phyloP scores from a whole-genome alignment of 2,113 vertebrate species.

The Grus americana region DNA sequence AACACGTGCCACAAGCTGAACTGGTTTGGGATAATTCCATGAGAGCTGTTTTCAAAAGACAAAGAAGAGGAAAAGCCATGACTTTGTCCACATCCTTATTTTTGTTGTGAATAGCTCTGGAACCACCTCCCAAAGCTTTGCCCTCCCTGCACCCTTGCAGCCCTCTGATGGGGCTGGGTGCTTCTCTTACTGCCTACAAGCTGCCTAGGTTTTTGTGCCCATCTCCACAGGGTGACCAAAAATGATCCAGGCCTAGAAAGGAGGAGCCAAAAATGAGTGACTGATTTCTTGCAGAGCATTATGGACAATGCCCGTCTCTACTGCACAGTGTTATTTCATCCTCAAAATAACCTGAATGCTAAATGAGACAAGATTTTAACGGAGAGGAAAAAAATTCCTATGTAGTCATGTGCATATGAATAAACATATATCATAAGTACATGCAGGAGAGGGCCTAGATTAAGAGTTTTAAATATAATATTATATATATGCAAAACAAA shows the following conservation, averaged over 20 bases:
- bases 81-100: neutral
- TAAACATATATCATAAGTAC: neutral
- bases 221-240: neutral
- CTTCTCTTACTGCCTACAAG: neutral
- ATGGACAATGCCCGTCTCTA: neutral
- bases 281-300: neutral
- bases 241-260: neutral
- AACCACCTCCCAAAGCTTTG: neutral
- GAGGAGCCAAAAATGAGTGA: neutral
- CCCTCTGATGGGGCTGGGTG: neutral
- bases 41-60: neutral
- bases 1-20: neutral
- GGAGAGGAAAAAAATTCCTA: neutral
- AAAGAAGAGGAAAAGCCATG: neutral
- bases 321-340: neutral
- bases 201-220: neutral
- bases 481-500: neutral
- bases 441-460: neutral
- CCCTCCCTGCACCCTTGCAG: neutral
- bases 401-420: neutral
- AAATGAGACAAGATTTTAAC: neutral
- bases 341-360: neutral
- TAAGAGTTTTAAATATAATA: neutral
- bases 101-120: neutral
- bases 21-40: neutral